phyloP scores from a whole-genome alignment of 2,113 vertebrate species.

The Sakesphorus luctuosus region DNA sequence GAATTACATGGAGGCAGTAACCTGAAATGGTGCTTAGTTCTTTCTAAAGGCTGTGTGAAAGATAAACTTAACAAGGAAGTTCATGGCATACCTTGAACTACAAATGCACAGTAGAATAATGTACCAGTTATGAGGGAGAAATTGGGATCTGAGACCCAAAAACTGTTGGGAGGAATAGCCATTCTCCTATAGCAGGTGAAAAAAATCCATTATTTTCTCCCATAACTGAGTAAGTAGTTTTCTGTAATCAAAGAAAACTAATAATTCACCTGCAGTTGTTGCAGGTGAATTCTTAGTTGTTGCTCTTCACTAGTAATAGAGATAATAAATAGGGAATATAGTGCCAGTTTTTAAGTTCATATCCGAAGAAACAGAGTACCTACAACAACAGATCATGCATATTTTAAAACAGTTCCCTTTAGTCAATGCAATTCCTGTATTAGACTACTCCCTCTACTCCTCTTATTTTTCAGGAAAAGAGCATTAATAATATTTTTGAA shows the following conservation, averaged over 20 bases:
- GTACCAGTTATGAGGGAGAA: fast-evolving
- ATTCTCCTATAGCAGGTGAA: not conserved
- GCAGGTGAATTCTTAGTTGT: not conserved
- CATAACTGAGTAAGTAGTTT: not conserved
- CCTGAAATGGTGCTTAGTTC: not conserved
- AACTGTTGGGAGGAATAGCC: not conserved
- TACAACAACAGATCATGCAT: not conserved
- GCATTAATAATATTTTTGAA: not conserved
- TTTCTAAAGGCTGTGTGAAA: not conserved
- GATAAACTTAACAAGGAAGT: not conserved
- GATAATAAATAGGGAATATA: not conserved
- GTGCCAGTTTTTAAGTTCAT: not conserved
- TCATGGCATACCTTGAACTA: not conserved
- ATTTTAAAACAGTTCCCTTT: not conserved
- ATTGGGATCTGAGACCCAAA: not conserved
- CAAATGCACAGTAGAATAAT: not conserved
- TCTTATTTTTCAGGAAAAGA: not conserved
- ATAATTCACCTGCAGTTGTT: not conserved
- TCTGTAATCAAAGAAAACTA: not conserved
- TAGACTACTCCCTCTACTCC: not conserved
- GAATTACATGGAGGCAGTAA: not conserved
- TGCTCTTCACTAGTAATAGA: not conserved
- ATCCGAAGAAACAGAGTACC: not conserved
- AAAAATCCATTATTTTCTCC: not conserved
- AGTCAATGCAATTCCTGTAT: not conserved